Conservation (phyloP, 2,113 vertebrate species). For the Hemiscyllium ocellatum region DNA sequence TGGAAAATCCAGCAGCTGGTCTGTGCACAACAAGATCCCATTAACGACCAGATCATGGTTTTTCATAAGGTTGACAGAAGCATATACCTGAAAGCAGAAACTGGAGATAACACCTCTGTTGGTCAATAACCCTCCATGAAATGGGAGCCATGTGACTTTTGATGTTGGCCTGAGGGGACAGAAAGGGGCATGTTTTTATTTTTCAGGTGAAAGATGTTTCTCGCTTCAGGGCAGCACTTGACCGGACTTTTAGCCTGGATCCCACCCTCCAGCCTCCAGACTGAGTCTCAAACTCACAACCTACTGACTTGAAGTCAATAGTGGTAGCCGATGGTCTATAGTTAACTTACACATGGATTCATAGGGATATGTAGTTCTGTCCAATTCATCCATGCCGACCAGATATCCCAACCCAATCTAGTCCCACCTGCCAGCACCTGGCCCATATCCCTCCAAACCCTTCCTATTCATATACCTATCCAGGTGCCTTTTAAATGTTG, state of each 20-base stretch:
- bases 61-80: neutral
- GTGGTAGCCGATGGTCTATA: neutral
- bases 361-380: no score
- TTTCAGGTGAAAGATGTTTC: neutral
- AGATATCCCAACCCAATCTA: no score
- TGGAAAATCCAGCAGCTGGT: neutral
- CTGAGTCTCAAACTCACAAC: neutral
- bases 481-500: no score
- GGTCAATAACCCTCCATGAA: neutral
- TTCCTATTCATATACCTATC: no score
- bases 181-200: neutral
- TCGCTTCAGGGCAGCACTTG: neutral
- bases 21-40: neutral
- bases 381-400: no score
- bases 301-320: neutral
- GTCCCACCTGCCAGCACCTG: no score
- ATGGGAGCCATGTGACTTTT: neutral
- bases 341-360: no score
- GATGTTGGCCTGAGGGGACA: neutral
- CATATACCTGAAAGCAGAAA: neutral
- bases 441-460: no score
- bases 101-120: neutral
- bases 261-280: neutral
- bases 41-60: neutral
- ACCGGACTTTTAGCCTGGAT: neutral